Evolutionary conservation across 2,888 invertebrate genomes (phyloP), one percentile per base, ranked within the genome.

Genomic region (Mechanitis messenoides): DNA sequence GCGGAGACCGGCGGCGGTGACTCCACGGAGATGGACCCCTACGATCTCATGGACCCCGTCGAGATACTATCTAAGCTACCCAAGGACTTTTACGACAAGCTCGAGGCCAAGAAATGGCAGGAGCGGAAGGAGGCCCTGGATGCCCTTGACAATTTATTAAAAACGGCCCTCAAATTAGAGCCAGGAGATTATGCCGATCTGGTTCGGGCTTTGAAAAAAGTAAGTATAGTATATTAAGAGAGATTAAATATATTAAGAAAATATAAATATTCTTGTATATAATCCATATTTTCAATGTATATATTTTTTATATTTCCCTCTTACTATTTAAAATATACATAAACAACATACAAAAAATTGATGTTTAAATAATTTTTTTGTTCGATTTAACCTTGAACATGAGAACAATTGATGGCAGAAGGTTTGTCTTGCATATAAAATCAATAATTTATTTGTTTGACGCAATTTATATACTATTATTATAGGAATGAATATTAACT

Each of bases 101-200:
- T 96, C 3, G 97, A 99, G 74, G 96, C 96, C 0, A 98, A 97
- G 83, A 98, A 97, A 77, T 99, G 98, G 99, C 97, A 97, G 77
- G 97, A 98, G 62, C 91, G 99, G 38, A 98, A 98, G 78, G 98
- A 98, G 78, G 95, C 95, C 0, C 81, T 99, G 12, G 98, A 98
- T 72, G 91, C 91, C 0, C 80, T 98, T 11, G 96, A 97, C 68
- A 92, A 92, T 68, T 85, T 98, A 31, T 79, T 96, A 9, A 94
- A 95, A 71, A 93, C 92, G 77, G 93, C 93, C 62, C 97, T 96
- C 0, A 97, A 95, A 80, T 81, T 99, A 55, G 97, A 97, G 77
- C 93, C 93, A 69, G 98, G 98, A 0, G 98, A 99, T 76, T 99
- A 97, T 83, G 96, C 96, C 1, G 96, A 97, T 73, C 78, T 98